These are phyloP conservation scores for Chlorocebus sabaeus DNA, from an alignment of 2,113 vertebrate genomes.

Conservation along the genomic window DNA sequence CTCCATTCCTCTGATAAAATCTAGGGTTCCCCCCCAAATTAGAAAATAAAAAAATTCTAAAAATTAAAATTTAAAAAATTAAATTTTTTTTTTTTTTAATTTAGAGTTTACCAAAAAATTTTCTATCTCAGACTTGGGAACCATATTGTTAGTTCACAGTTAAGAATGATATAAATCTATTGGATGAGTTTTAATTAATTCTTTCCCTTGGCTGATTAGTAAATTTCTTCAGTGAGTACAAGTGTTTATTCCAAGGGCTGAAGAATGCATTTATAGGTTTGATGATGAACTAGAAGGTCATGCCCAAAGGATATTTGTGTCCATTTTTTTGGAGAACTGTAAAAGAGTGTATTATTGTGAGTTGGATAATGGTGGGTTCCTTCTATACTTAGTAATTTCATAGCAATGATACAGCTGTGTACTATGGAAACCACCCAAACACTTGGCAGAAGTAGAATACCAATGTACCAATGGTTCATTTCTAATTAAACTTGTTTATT, in stretches of 20 bases:
- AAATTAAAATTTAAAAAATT: slow-evolving; percentile 55
- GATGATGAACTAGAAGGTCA: slow-evolving; percentile 43
- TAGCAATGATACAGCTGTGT: slow-evolving; percentile 71
- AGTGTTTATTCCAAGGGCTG: slow-evolving; percentile 42
- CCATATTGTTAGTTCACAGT: slow-evolving; percentile 65
- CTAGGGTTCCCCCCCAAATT: not conserved
- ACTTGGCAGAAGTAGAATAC: slow-evolving; percentile 72
- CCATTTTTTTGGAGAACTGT: not conserved
- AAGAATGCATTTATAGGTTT: slow-evolving; percentile 42
- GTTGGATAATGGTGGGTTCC: slow-evolving; percentile 45
- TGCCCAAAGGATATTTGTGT: not conserved
- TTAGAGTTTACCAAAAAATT: slow-evolving; percentile 61
- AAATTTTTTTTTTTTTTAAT: not conserved
- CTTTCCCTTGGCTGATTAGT: slow-evolving; percentile 56
- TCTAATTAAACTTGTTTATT: slow-evolving; percentile 75
- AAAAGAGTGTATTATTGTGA: slow-evolving; percentile 28
- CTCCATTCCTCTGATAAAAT: not conserved
- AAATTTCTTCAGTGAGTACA: slow-evolving; percentile 50
- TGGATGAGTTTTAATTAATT: slow-evolving; percentile 68
- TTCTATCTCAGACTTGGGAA: slow-evolving; percentile 44
- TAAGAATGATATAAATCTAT: slow-evolving; percentile 65
- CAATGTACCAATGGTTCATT: slow-evolving; percentile 67
- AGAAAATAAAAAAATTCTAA: slow-evolving; percentile 1
- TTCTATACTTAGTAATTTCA: slow-evolving; percentile 63
- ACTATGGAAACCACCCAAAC: slow-evolving; percentile 70